Conservation (phyloP, 37 sponge, comb jelly and placozoan genomes). For the Bolinopsis microptera region DNA sequence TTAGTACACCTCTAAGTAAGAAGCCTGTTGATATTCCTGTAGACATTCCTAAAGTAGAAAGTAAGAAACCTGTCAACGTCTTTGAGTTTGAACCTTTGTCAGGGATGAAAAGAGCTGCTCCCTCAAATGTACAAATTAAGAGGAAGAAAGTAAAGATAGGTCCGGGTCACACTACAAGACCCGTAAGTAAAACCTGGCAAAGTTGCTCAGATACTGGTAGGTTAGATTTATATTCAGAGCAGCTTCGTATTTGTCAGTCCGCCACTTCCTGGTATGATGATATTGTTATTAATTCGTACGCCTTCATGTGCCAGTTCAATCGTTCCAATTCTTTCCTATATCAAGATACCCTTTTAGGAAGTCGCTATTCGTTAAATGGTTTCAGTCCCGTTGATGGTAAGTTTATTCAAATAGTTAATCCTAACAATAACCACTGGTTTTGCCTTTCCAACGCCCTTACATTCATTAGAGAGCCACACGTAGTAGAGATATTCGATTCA, state of each 20-base stretch:
- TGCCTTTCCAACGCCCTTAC: background rate
- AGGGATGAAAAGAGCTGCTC: background rate
- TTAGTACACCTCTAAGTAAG: background rate
- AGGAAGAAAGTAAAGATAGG: background rate
- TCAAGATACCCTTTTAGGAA: background rate
- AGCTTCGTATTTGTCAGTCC: background rate
- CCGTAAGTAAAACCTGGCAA: background rate
- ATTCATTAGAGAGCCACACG: background rate
- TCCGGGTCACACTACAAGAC: background rate
- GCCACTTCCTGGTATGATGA: background rate
- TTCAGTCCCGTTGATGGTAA: background rate
- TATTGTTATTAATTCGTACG: background rate
- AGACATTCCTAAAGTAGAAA: background rate
- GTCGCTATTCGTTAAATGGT: background rate
- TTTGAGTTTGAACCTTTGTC: background rate
- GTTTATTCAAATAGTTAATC: background rate
- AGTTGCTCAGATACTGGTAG: constrained; percentile 3
- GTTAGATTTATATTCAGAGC: background rate
- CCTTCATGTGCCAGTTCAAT: background rate
- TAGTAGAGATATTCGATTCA: background rate
- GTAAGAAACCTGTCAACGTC: background rate
- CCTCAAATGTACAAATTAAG: no score
- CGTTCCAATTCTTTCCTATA: background rate
- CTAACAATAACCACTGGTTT: background rate
- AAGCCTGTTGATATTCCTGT: no score